phyloP scores from a whole-genome alignment of 1,140 invertebrate species.

The Metaphire vulgaris region DNA sequence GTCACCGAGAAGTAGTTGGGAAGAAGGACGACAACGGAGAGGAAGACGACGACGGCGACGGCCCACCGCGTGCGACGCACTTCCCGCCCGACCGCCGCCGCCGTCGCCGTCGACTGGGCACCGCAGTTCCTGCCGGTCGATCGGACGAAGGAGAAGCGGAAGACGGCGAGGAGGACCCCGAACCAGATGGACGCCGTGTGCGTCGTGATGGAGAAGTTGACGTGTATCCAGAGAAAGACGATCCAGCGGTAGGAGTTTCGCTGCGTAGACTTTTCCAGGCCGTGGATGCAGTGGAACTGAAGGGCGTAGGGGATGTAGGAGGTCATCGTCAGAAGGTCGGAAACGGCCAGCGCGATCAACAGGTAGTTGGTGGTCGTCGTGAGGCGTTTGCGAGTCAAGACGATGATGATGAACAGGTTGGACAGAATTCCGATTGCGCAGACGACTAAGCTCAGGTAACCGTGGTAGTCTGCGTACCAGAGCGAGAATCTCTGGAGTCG shows the following conservation, averaged over 20 bases:
- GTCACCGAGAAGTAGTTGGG: slow-evolving; percentile 59
- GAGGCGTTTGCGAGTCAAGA: slow-evolving; percentile 77
- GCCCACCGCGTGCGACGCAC: slow-evolving; percentile 57
- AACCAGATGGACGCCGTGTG: slow-evolving; percentile 90
- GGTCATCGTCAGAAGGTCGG: slow-evolving; percentile 77
- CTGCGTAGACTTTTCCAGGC: slow-evolving; percentile 15
- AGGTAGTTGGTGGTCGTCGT: slow-evolving; percentile 75
- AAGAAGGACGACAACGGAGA: slow-evolving; percentile 67
- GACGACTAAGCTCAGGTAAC: slow-evolving; percentile 65
- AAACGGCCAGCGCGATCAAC: slow-evolving; percentile 72
- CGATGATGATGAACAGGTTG: slow-evolving; percentile 81
- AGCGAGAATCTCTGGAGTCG: slow-evolving; percentile 31
- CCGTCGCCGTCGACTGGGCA: not conserved
- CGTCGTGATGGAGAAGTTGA: slow-evolving; percentile 67
- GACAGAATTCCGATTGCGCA: slow-evolving; percentile 80
- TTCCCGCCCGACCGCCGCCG: too few relatives aligned
- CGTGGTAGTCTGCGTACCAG: slow-evolving; percentile 57
- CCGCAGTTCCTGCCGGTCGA: not conserved
- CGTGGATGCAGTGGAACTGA: slow-evolving; percentile 54
- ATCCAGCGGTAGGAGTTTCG: slow-evolving; percentile 37
- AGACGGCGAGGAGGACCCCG: slow-evolving; percentile 81
- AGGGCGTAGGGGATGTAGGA: slow-evolving; percentile 76
- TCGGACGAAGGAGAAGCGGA: slow-evolving; percentile 48
- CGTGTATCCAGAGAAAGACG: slow-evolving; percentile 42
- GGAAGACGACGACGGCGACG: slow-evolving; percentile 64